Evolutionary conservation across 2,797 vertebrate genomes (phyloP).

Genomic region (Naso thynnoides): DNA sequence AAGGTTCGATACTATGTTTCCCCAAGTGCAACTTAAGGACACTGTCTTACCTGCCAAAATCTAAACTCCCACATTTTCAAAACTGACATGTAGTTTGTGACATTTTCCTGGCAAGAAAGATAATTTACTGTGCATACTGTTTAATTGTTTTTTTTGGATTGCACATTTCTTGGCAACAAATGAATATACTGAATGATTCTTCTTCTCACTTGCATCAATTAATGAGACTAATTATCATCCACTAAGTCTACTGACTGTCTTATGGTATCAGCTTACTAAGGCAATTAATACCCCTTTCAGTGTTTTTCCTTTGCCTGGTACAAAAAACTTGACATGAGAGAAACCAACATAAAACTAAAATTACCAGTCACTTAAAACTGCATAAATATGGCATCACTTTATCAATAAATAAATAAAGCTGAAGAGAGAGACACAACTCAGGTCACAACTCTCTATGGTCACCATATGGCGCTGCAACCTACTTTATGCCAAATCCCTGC

Average conservation of each 20-base stretch:
- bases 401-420: neutral
- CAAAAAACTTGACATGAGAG: neutral
- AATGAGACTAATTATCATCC: slow-evolving; percentile 31
- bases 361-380: neutral
- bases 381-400: neutral
- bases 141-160: neutral
- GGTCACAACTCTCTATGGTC: slow-evolving; percentile 16
- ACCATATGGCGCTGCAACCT: slow-evolving; percentile 30
- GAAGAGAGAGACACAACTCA: neutral
- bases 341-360: neutral
- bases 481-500: slow-evolving; percentile 31
- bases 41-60: neutral
- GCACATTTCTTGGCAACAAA: neutral
- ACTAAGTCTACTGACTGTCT: slow-evolving; percentile 18
- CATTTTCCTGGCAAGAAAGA: too few relatives aligned
- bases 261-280: slow-evolving; percentile 54
- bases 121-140: too few relatives aligned
- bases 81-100: too few relatives aligned
- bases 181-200: neutral
- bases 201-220: slow-evolving; percentile 4
- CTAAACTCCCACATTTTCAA: neutral
- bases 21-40: neutral
- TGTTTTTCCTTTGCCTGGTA: neutral
- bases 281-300: slow-evolving; percentile 45
- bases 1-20: slow-evolving; percentile 1